A percentile compares a stretch with the other conserved stretches of the same genome.
These are phyloP conservation scores for Cirrhinus mrigala DNA, from an alignment of 2,797 vertebrate species.

Conservation along the genomic window DNA sequence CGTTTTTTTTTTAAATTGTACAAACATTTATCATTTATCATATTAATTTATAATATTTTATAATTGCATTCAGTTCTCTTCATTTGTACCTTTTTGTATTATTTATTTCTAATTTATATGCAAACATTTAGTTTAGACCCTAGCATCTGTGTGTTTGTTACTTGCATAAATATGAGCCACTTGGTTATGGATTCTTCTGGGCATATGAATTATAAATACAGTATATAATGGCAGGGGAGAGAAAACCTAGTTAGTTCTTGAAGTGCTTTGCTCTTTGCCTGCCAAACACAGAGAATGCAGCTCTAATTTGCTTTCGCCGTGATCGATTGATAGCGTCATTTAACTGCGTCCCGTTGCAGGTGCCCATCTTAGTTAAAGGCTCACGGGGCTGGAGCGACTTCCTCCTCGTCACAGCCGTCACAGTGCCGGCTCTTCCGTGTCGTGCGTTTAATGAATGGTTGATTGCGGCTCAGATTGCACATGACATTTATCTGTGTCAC, in stretches of 20 bases:
- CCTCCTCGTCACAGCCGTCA: neutral
- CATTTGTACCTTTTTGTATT: neutral
- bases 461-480: constrained; percentile 63
- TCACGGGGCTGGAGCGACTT: constrained; percentile 19
- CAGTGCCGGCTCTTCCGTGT: constrained; percentile 67
- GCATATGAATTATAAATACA: constrained; percentile 29
- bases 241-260: constrained; percentile 39
- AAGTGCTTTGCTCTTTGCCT: neutral
- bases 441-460: constrained; percentile 73
- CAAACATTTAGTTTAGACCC: neutral
- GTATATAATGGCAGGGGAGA: constrained; percentile 15
- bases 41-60: neutral
- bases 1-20: neutral
- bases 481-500: constrained; percentile 66
- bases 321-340: constrained; percentile 53
- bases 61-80: neutral
- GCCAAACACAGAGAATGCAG: constrained; percentile 15
- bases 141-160: neutral
- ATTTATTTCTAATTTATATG: neutral
- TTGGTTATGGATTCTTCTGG: constrained; percentile 4
- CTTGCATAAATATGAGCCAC: neutral
- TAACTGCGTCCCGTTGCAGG: constrained; percentile 34
- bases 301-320: constrained; percentile 15
- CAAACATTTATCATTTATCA: neutral
- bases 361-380: constrained; percentile 48